A percentile compares a stretch with the other conserved stretches of the same genome.
phyloP scores from a whole-genome alignment of 2,113 vertebrate species.

The Sphaerodactylus townsendi region DNA sequence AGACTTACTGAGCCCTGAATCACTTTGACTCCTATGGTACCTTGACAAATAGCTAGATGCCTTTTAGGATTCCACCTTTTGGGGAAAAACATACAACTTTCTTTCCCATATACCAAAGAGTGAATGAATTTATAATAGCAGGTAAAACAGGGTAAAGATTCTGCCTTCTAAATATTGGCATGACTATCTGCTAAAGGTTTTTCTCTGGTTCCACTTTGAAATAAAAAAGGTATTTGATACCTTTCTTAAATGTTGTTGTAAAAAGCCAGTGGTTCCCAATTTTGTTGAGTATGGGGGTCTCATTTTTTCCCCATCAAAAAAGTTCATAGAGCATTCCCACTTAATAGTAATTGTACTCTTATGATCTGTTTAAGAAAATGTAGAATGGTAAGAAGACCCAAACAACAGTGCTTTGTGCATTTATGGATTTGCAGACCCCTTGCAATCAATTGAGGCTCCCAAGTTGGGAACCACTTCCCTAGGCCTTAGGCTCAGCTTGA shows the following conservation, averaged over 20 bases:
- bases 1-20: not conserved
- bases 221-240: not conserved
- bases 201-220: not conserved
- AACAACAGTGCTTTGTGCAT: accelerated
- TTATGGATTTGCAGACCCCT: not conserved
- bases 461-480: too few relatives aligned
- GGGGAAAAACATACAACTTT: accelerated
- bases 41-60: constrained; percentile 33
- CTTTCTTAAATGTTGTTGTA: not conserved
- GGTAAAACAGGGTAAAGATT: not conserved
- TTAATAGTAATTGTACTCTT: too few relatives aligned
- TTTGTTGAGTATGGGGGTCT: accelerated
- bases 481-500: too few relatives aligned
- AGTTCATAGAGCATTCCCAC: not conserved
- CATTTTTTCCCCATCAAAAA: not conserved
- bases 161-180: constrained; percentile 2
- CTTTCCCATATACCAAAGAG: not conserved
- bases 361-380: not conserved
- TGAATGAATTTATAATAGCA: not conserved
- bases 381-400: not conserved
- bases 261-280: not conserved
- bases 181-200: not conserved
- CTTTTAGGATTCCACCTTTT: not conserved
- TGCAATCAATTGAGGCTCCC: too few relatives aligned
- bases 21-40: constrained; percentile 29